phyloP scores from a whole-genome alignment of 2,113 vertebrate genomes.

The Capricornis sumatraensis region DNA sequence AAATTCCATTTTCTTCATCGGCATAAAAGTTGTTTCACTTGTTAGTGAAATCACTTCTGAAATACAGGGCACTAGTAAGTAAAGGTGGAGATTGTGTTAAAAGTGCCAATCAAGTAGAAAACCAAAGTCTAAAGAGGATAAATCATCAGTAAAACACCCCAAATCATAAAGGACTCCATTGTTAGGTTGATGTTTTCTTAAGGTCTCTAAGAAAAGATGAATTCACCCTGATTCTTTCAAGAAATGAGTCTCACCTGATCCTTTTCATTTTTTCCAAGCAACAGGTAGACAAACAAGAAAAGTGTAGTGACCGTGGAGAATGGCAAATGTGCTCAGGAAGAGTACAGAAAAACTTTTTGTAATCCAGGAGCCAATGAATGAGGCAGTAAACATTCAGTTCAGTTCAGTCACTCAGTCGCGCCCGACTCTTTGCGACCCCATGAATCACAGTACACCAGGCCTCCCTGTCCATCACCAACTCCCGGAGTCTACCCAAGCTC shows the following conservation, averaged over 20 bases:
- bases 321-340: neutral
- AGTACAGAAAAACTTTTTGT: neutral
- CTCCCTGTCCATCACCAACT: too few relatives aligned
- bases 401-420: too few relatives aligned
- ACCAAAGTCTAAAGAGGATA: neutral
- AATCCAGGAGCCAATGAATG: neutral
- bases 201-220: slow-evolving; percentile 15
- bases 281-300: slow-evolving; percentile 14
- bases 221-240: slow-evolving; percentile 41
- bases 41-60: slow-evolving; percentile 38
- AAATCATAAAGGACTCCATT: neutral
- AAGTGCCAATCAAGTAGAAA: slow-evolving; percentile 20
- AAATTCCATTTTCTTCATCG: slow-evolving; percentile 11
- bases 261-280: neutral
- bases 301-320: neutral
- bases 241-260: neutral
- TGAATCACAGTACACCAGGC: too few relatives aligned
- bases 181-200: slow-evolving; percentile 19
- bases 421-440: too few relatives aligned
- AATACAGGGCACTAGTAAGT: neutral
- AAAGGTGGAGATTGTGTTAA: neutral
- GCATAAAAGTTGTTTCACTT: neutral
- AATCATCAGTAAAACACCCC: neutral
- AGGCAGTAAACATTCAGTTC: neutral
- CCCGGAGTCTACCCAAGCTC: too few relatives aligned